Conservation (phyloP, 2,113 vertebrate genomes). For the Peromyscus maniculatus region DNA sequence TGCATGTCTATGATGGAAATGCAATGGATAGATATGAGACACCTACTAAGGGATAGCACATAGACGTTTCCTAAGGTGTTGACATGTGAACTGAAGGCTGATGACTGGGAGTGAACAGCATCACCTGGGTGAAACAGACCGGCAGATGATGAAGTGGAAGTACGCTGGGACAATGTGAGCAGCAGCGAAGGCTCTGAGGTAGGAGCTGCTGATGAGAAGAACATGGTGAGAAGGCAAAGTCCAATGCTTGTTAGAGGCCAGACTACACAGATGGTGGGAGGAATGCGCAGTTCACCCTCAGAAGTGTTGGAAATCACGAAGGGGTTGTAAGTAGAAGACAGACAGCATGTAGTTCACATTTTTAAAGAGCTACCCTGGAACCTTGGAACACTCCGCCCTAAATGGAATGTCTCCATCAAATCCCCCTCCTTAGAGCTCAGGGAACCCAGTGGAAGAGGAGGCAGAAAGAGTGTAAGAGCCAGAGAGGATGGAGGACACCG, state of each 20-base stretch:
- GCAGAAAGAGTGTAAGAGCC: neutral
- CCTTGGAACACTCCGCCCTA: neutral
- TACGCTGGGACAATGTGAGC: neutral
- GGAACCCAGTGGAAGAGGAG: neutral
- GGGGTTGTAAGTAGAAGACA: neutral
- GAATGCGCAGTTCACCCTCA: neutral
- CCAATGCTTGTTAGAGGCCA: neutral
- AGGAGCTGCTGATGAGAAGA: neutral
- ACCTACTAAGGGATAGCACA: accelerated
- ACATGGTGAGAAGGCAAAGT: neutral
- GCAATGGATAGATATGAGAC: neutral
- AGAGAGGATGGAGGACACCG: neutral
- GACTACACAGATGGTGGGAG: neutral
- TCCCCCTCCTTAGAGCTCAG: neutral
- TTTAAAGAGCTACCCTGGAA: neutral
- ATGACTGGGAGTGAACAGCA: neutral
- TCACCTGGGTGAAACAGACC: neutral
- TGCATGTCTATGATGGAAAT: neutral
- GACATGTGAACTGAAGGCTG: neutral
- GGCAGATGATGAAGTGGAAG: neutral
- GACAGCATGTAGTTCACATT: neutral
- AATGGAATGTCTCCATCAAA: neutral
- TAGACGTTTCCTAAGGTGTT: neutral
- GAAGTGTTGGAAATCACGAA: neutral
- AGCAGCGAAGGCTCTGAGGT: neutral